A percentile compares a stretch with the other conserved stretches of the same genome.
Evolutionary conservation across 2,888 invertebrate species (phyloP).

Genomic region (Amiota mariae): DNA sequence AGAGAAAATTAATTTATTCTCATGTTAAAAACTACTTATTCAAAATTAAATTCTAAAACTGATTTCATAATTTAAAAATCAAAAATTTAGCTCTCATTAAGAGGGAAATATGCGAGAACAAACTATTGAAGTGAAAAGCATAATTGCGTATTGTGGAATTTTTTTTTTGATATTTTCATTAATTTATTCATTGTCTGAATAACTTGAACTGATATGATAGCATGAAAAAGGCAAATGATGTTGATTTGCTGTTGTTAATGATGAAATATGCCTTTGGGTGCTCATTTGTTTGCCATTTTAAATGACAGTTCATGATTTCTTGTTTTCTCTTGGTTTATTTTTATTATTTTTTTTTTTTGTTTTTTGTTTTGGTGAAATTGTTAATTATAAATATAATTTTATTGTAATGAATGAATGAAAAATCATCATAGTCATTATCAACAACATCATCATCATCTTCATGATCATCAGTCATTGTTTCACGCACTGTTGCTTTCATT

Average conservation of each 20-base stretch:
- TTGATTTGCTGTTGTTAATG: neutral
- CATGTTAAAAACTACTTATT: slow-evolving; percentile 17
- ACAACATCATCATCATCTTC: neutral
- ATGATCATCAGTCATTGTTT: slow-evolving; percentile 8
- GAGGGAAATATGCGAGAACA: neutral
- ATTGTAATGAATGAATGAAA: neutral
- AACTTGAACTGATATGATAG: too few species aligned
- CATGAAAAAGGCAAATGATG: neutral
- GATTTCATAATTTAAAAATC: slow-evolving; percentile 21
- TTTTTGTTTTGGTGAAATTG: neutral
- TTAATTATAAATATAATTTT: slow-evolving; percentile 5
- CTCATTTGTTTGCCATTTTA: neutral
- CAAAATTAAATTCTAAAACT: neutral
- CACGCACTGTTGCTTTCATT: slow-evolving; percentile 25
- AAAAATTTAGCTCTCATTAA: neutral
- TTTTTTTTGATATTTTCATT: neutral
- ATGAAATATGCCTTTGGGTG: neutral
- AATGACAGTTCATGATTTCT: slow-evolving; percentile 22
- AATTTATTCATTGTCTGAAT: too few species aligned
- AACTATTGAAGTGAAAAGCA: slow-evolving; percentile 1
- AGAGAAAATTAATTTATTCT: slow-evolving; percentile 20
- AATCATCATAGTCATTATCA: neutral
- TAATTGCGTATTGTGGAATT: slow-evolving; percentile 9
- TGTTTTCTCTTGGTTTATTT: neutral
- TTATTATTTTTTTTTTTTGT: neutral